A percentile compares a stretch with the other conserved stretches of the same genome.
Conservation (phyloP, 2,888 invertebrate species). For the Pseudococcus viburni region DNA sequence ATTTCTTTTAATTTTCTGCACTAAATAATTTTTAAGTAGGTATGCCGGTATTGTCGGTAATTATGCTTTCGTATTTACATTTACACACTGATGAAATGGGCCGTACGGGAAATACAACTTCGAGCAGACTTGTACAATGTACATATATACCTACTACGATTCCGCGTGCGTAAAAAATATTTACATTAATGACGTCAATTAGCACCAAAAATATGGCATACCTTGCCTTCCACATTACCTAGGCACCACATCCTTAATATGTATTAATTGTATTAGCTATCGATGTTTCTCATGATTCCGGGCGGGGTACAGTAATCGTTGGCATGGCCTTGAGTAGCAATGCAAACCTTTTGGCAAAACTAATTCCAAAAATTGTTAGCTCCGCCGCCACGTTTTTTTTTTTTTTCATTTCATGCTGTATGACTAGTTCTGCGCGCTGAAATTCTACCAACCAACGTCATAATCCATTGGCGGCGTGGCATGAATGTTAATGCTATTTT, state of each 20-base stretch:
- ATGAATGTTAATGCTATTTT: neutral
- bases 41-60: no score
- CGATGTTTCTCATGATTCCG: neutral
- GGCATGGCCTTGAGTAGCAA: neutral
- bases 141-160: neutral
- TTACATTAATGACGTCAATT: slow-evolving; percentile 46
- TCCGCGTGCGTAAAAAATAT: slow-evolving; percentile 17
- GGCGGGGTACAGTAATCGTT: neutral
- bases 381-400: neutral
- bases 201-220: neutral
- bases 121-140: neutral
- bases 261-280: neutral
- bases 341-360: slow-evolving; percentile 18
- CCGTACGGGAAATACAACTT: neutral
- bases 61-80: no score
- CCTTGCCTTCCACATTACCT: neutral
- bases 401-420: neutral
- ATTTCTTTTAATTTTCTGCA: no score
- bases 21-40: no score
- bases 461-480: neutral
- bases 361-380: neutral
- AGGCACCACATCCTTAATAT: slow-evolving; percentile 13
- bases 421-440: neutral
- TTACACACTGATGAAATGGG: no score
- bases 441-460: slow-evolving; percentile 19